A percentile compares a stretch with the other conserved stretches of the same genome.
phyloP scores from a whole-genome alignment of 2,888 invertebrate species.

The Temnothorax unifasciatus region DNA sequence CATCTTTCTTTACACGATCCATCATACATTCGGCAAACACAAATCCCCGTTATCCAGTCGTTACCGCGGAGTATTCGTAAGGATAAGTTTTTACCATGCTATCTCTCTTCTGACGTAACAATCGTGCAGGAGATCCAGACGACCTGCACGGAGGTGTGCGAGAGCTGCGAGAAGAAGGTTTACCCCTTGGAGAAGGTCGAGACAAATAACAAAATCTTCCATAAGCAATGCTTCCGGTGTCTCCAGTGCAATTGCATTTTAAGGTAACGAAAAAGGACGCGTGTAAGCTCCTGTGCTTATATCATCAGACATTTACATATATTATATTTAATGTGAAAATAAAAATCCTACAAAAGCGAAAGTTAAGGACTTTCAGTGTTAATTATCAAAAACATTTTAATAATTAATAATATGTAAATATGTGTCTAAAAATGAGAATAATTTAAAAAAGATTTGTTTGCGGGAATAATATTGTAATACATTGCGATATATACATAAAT shows the following conservation, averaged over 20 bases:
- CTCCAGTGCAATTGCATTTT: constrained; percentile 91
- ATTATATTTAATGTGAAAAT: neutral
- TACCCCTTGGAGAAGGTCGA: constrained; percentile 93
- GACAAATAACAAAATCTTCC: constrained; percentile 91
- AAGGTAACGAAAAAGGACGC: constrained; percentile 87
- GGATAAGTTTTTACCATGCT: constrained; percentile 34
- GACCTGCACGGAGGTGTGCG: constrained; percentile 88
- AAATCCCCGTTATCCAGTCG: neutral
- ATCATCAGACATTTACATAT: neutral
- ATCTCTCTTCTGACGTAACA: constrained; percentile 62
- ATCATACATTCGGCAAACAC: constrained; percentile 20
- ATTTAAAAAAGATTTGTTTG: neutral
- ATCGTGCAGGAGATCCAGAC: constrained; percentile 85
- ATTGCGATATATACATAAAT: neutral
- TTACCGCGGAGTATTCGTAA: constrained; percentile 1
- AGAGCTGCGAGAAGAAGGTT: constrained; percentile 90
- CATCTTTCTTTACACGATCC: constrained; percentile 1
- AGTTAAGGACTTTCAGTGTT: neutral
- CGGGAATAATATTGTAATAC: neutral
- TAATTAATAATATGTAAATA: neutral
- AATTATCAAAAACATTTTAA: neutral
- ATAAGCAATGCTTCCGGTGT: constrained; percentile 92
- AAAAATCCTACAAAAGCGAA: neutral
- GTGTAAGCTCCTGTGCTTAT: neutral
- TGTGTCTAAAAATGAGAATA: neutral